A percentile compares a stretch with the other conserved stretches of the same genome.
These are phyloP conservation scores for Nomada lathburiana DNA, from an alignment of 2,888 invertebrate genomes.

Conservation along the genomic window DNA sequence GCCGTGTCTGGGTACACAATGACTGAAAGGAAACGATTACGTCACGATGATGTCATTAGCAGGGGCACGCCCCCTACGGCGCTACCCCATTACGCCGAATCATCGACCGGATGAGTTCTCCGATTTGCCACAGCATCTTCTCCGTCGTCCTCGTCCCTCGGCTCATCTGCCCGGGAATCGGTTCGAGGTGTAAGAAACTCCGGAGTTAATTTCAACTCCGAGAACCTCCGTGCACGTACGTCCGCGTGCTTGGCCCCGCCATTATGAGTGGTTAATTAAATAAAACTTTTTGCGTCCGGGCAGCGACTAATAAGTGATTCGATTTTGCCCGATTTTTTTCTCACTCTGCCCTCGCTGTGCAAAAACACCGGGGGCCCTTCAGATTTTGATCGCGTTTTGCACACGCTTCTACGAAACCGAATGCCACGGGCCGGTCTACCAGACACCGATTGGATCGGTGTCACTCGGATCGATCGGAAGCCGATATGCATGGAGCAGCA, in stretches of 20 bases:
- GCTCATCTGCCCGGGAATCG: constrained; percentile 26
- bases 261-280: constrained; percentile 68
- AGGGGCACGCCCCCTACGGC: constrained; percentile 78
- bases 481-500: constrained; percentile 28
- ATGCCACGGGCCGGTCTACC: neutral
- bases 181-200: constrained; percentile 59
- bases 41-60: constrained; percentile 83
- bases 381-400: neutral
- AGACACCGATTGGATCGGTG: no score
- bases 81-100: constrained; percentile 82
- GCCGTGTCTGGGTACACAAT: constrained; percentile 56
- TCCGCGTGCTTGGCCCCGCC: constrained; percentile 48
- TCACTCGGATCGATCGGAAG: neutral
- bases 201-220: constrained; percentile 61
- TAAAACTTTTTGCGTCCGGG: constrained; percentile 58
- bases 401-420: neutral
- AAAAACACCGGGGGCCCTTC: neutral
- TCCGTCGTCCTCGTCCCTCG: constrained; percentile 22
- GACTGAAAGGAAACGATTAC: constrained; percentile 80
- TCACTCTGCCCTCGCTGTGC: neutral
- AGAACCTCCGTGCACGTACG: constrained; percentile 58
- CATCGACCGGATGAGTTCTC: constrained; percentile 74
- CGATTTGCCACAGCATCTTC: constrained; percentile 14
- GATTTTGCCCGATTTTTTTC: constrained; percentile 15
- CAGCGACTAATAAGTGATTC: constrained; percentile 30